Evolutionary conservation across 2,113 vertebrate genomes (phyloP).

Genomic region (Gymnogyps californianus): DNA sequence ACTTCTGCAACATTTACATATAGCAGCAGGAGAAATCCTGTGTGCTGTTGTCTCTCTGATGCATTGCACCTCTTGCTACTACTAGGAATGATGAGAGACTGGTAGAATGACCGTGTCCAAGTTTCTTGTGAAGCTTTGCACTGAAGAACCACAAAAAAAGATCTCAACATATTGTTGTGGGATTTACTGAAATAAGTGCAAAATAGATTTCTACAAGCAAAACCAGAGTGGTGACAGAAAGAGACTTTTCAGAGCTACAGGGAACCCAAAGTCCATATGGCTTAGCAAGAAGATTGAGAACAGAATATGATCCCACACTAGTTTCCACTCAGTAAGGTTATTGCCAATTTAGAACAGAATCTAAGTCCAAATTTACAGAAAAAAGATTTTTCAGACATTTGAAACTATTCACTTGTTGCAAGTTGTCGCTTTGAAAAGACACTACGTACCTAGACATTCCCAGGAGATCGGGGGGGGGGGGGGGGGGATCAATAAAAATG

Average conservation of each 20-base stretch:
- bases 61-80: not conserved
- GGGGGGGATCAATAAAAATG: not conserved
- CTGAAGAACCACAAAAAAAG: not conserved
- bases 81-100: not conserved
- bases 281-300: not conserved
- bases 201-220: not conserved
- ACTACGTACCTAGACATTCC: not conserved
- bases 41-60: not conserved
- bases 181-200: not conserved
- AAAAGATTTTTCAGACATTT: not conserved
- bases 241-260: not conserved
- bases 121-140: not conserved
- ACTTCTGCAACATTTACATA: not conserved
- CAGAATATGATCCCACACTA: not conserved
- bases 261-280: not conserved
- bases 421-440: not conserved
- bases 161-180: not conserved
- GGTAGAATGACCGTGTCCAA: not conserved
- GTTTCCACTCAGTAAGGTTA: not conserved
- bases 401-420: not conserved
- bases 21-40: not conserved
- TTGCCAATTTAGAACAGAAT: not conserved
- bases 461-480: not conserved
- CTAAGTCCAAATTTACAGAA: not conserved
- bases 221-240: not conserved